Conservation (phyloP, 1,140 invertebrate species). For the Hestina assimilis region DNA sequence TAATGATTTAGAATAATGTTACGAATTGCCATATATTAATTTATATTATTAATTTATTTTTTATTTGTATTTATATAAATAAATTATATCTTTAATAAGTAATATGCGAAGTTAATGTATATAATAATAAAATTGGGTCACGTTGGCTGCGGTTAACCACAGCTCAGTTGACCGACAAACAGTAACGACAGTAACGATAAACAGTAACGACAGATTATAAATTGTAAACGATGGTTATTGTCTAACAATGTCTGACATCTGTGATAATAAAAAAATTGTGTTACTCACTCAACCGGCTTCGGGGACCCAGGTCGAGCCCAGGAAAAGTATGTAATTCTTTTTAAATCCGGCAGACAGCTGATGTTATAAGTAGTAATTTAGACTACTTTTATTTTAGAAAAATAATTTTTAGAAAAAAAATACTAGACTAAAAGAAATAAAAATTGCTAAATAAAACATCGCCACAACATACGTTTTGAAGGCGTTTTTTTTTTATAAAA, state of each 20-base stretch:
- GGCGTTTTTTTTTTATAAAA: no score
- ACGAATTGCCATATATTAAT: background rate
- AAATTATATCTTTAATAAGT: background rate
- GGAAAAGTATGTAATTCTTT: no score
- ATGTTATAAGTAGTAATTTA: no score
- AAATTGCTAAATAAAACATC: no score
- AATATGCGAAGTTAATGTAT: slow-evolving; percentile 5
- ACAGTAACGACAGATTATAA: slow-evolving; percentile 8
- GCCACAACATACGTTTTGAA: no score
- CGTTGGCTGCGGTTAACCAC: slow-evolving; percentile 15
- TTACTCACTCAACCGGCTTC: no score
- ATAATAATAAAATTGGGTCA: slow-evolving; percentile 18
- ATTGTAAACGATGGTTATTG: background rate
- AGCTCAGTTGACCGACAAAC: slow-evolving; percentile 4
- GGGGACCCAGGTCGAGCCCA: no score
- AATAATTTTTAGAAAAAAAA: no score
- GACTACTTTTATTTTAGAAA: no score
- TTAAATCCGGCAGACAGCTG: no score
- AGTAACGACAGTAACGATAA: slow-evolving; percentile 10
- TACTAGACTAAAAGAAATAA: no score
- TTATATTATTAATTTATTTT: background rate
- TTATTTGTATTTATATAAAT: background rate
- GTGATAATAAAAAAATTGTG: background rate
- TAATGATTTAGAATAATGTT: background rate
- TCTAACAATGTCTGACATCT: background rate